A percentile compares a stretch with the other conserved stretches of the same genome.
These are phyloP conservation scores for Solen grandis DNA, from an alignment of 1,140 invertebrate species.

Conservation along the genomic window DNA sequence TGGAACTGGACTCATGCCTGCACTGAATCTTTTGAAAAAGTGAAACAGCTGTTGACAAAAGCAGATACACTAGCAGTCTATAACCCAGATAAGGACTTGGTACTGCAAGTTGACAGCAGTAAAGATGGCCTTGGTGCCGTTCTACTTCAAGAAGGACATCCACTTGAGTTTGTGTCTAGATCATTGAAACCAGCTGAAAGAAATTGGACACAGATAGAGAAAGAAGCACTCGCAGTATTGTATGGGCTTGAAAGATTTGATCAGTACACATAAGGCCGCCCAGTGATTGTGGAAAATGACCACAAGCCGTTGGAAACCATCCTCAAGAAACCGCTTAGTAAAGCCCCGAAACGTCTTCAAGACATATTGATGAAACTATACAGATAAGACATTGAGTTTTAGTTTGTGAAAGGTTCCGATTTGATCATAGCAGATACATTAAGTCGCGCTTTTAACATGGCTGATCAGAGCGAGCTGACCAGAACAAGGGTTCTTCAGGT, in stretches of 20 bases:
- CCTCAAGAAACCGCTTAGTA: conserved; percentile 73
- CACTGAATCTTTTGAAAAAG: conserved; percentile 68
- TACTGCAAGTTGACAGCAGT: conserved; percentile 61
- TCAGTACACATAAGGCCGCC: conserved; percentile 69
- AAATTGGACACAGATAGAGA: conserved; percentile 81
- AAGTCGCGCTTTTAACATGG: conserved; percentile 39
- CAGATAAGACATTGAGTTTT: conserved; percentile 11
- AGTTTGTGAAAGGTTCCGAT: neutral
- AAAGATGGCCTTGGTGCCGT: conserved; percentile 77
- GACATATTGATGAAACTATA: conserved; percentile 8
- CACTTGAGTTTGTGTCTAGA: conserved; percentile 80
- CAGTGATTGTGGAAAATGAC: conserved; percentile 70
- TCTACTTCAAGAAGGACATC: conserved; percentile 80
- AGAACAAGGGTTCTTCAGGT: neutral
- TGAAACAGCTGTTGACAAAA: conserved; percentile 58
- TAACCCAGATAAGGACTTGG: conserved; percentile 51
- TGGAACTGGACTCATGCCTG: conserved; percentile 70
- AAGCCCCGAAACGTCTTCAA: conserved; percentile 35
- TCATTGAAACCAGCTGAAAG: conserved; percentile 78
- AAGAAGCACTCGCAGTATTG: conserved; percentile 81
- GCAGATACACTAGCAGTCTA: conserved; percentile 60
- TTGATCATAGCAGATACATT: conserved; percentile 54
- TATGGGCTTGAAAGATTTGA: conserved; percentile 74
- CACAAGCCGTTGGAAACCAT: conserved; percentile 78
- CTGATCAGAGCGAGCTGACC: conserved; percentile 1